Evolutionary conservation across 2,888 invertebrate genomes (phyloP).

Genomic region (Dinocampus coccinellae): DNA sequence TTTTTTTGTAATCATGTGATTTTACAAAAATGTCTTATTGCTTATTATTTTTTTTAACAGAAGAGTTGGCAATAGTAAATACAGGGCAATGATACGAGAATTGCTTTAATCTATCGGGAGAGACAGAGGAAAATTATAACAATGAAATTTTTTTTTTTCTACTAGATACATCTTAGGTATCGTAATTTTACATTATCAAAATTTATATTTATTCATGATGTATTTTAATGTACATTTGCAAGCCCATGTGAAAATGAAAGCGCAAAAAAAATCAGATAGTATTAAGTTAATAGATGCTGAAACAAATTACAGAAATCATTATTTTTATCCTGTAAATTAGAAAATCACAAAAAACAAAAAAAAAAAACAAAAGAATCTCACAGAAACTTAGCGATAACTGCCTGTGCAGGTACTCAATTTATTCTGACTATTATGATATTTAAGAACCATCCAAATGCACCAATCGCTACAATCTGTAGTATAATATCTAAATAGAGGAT

Average conservation of each 20-base stretch:
- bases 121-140: neutral
- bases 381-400: constrained; percentile 34
- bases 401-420: constrained; percentile 31
- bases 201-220: neutral
- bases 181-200: neutral
- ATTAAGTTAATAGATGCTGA: neutral
- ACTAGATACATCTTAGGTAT: no score
- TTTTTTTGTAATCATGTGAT: neutral
- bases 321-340: constrained; percentile 5
- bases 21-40: neutral
- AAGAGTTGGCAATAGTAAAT: neutral
- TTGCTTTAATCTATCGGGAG: neutral
- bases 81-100: neutral
- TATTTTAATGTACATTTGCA: neutral
- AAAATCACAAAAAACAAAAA: constrained; percentile 29
- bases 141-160: no score
- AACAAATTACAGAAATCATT: neutral
- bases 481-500: constrained; percentile 59
- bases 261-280: neutral
- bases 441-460: constrained; percentile 37
- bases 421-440: constrained; percentile 17
- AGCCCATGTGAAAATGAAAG: neutral
- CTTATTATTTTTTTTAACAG: neutral
- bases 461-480: constrained; percentile 47
- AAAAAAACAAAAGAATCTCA: constrained; percentile 33